Conservation (phyloP, 2,113 vertebrate species). For the Chiloscyllium plagiosum region DNA sequence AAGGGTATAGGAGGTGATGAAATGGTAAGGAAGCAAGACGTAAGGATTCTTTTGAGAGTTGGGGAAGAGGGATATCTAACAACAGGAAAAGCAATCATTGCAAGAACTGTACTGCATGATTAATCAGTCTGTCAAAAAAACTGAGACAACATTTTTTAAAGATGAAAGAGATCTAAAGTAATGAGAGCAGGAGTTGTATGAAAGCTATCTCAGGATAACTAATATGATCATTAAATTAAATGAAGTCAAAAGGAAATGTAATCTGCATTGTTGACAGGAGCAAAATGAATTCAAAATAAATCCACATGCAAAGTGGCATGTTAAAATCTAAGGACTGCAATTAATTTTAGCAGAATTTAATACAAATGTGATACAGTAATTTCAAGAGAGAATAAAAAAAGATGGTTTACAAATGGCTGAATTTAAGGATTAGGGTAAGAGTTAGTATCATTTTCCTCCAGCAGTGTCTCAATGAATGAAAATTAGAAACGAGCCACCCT, state of each 20-base stretch:
- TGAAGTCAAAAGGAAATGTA: slow-evolving; percentile 9
- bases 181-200: not conserved
- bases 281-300: slow-evolving; percentile 5
- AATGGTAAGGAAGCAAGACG: not conserved
- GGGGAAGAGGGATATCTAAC: not conserved
- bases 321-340: not conserved
- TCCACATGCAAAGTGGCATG: not conserved
- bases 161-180: not conserved
- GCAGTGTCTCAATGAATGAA: not conserved
- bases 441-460: too few species aligned
- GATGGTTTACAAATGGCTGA: not conserved
- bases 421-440: not conserved
- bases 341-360: not conserved
- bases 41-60: not conserved
- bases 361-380: not conserved
- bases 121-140: not conserved
- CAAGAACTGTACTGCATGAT: not conserved
- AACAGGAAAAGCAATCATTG: not conserved
- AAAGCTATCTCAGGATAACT: not conserved
- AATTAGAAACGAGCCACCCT: not conserved
- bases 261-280: not conserved
- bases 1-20: not conserved
- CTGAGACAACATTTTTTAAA: not conserved
- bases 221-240: slow-evolving; percentile 6
- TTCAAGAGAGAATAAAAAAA: not conserved